Evolutionary conservation across 1,140 invertebrate genomes (phyloP).

Genomic region (Riptortus pedestris): DNA sequence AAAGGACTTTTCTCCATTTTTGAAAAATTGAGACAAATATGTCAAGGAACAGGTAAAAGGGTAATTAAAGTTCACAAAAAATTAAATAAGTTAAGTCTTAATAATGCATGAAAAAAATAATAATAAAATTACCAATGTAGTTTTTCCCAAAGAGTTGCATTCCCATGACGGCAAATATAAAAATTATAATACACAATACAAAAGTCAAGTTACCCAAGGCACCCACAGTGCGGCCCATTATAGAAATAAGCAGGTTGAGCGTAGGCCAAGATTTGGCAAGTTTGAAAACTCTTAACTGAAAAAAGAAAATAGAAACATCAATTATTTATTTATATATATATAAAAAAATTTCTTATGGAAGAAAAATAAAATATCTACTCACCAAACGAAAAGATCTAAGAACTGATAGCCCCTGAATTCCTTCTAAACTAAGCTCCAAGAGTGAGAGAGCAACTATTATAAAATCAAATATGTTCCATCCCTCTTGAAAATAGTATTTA

Average conservation of each 20-base stretch:
- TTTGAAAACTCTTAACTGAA: constrained; percentile 96
- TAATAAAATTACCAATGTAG: constrained; percentile 59
- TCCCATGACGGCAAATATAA: constrained; percentile 97
- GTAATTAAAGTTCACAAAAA: too few species aligned
- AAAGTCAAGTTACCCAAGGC: constrained; percentile 96
- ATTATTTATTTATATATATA: not conserved
- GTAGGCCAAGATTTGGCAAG: constrained; percentile 98
- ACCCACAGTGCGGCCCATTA: constrained; percentile 95
- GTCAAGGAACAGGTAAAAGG: too few species aligned
- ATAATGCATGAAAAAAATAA: not conserved
- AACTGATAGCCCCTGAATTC: constrained; percentile 89
- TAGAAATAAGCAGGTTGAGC: constrained; percentile 93
- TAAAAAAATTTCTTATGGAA: constrained; percentile 24
- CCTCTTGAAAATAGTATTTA: constrained; percentile 95
- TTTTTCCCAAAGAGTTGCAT: constrained; percentile 95
- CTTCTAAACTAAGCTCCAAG: constrained; percentile 83
- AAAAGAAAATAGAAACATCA: constrained; percentile 34
- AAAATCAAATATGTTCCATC: constrained; percentile 99
- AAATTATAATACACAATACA: constrained; percentile 95
- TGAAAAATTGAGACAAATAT: too few species aligned
- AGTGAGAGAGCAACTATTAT: constrained; percentile 93
- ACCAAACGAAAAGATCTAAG: constrained; percentile 96
- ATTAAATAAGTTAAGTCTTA: too few species aligned
- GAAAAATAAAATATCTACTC: constrained; percentile 39
- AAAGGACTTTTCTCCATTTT: too few species aligned